A percentile compares a stretch with the other conserved stretches of the same genome.
Conservation (phyloP, 1,140 invertebrate genomes). For the Spodoptera frugiperda region DNA sequence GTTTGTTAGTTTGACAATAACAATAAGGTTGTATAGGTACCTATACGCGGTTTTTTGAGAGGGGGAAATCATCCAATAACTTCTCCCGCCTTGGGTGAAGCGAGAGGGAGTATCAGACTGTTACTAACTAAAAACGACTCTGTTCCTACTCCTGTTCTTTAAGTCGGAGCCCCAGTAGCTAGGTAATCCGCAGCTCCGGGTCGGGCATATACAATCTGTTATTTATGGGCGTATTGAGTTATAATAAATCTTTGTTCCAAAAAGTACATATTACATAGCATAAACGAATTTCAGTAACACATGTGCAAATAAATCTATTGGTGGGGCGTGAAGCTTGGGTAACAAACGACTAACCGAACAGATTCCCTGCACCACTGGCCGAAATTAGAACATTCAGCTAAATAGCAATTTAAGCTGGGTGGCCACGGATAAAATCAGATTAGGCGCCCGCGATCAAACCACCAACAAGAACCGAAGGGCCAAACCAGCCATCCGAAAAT, state of each 20-base stretch:
- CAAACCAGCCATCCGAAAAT: background rate
- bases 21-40: background rate
- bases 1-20: background rate
- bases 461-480: constrained; percentile 7
- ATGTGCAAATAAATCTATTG: background rate
- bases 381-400: constrained; percentile 40
- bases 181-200: too few species aligned
- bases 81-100: too few species aligned
- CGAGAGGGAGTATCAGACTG: too few species aligned
- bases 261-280: background rate
- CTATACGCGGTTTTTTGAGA: too few species aligned
- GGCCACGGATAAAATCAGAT: constrained; percentile 37
- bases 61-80: too few species aligned
- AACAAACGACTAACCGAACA: constrained; percentile 40
- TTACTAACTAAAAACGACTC: too few species aligned
- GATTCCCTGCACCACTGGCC: constrained; percentile 1
- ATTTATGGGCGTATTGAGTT: too few species aligned
- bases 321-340: background rate
- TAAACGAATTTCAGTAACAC: background rate
- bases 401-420: constrained; percentile 44
- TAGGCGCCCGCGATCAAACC: constrained; percentile 29
- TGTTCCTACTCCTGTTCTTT: too few species aligned
- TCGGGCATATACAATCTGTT: too few species aligned
- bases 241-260: too few species aligned
- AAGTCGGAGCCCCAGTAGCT: too few species aligned